Conservation (phyloP, 2,797 vertebrate species). For the Serranus cabrilla region DNA sequence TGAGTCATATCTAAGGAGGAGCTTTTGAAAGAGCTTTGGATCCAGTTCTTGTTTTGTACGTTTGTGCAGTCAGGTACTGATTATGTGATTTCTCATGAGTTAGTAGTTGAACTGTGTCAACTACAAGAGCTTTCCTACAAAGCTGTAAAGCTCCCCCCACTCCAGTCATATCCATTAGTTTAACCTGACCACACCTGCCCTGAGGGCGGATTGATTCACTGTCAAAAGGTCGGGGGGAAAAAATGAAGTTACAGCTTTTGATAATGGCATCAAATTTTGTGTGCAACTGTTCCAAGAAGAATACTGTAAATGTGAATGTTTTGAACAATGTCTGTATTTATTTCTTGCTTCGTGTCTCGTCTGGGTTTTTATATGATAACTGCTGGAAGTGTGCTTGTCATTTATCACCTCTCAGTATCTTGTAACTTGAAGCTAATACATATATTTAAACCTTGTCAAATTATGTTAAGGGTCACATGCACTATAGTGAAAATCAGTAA, state of each 20-base stretch:
- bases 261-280: constrained; percentile 42
- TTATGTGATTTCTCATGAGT: constrained; percentile 19
- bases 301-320: constrained; percentile 78
- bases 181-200: not conserved
- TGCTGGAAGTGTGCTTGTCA: constrained; percentile 51
- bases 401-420: constrained; percentile 45
- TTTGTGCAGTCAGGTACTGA: constrained; percentile 26
- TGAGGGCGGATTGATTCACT: constrained; percentile 16
- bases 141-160: not conserved
- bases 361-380: constrained; percentile 58
- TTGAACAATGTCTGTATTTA: constrained; percentile 79
- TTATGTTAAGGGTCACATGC: constrained; percentile 51
- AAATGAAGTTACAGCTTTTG: constrained; percentile 27
- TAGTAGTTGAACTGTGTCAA: constrained; percentile 11
- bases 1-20: constrained; percentile 47
- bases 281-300: constrained; percentile 60
- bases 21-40: not conserved
- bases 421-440: constrained; percentile 48
- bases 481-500: constrained; percentile 61
- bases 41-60: constrained; percentile 12
- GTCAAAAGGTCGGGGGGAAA: not conserved
- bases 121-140: constrained; percentile 3
- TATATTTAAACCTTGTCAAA: constrained; percentile 59
- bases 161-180: constrained; percentile 20
- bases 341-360: constrained; percentile 61